These are phyloP conservation scores for Hipparchia semele DNA, from an alignment of 2,888 invertebrate species.

Conservation along the genomic window DNA sequence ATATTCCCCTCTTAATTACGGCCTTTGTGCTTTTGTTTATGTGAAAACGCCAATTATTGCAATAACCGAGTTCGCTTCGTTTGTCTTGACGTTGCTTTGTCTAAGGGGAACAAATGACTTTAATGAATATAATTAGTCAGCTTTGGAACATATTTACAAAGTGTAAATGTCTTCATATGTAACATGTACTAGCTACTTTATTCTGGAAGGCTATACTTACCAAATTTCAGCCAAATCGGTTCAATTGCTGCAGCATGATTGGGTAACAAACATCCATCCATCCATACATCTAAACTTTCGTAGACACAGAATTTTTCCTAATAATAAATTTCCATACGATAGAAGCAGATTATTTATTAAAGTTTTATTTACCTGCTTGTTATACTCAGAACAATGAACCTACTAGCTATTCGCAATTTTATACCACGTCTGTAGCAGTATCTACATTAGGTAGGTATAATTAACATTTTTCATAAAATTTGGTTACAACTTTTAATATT, in stretches of 20 bases:
- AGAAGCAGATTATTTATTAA: too few relatives aligned
- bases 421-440: too few relatives aligned
- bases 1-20: slow-evolving; percentile 67
- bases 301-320: too few relatives aligned
- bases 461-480: background rate
- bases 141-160: slow-evolving; percentile 33
- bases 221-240: too few relatives aligned
- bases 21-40: slow-evolving; percentile 64
- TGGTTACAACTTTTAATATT: slow-evolving; percentile 9
- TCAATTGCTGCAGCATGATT: too few relatives aligned
- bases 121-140: slow-evolving; percentile 51
- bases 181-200: background rate
- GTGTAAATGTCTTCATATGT: slow-evolving; percentile 39
- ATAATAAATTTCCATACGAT: too few relatives aligned
- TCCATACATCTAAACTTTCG: too few relatives aligned
- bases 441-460: background rate
- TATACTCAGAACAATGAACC: too few relatives aligned
- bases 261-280: too few relatives aligned
- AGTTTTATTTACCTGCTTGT: too few relatives aligned
- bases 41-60: slow-evolving; percentile 73
- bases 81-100: slow-evolving; percentile 55
- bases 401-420: too few relatives aligned
- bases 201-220: background rate
- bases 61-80: slow-evolving; percentile 64
- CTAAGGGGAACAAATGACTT: slow-evolving; percentile 44